Base-by-base conservation (phyloP, 1,140 invertebrate genomes). In the Notospermus geniculatus region DNA sequence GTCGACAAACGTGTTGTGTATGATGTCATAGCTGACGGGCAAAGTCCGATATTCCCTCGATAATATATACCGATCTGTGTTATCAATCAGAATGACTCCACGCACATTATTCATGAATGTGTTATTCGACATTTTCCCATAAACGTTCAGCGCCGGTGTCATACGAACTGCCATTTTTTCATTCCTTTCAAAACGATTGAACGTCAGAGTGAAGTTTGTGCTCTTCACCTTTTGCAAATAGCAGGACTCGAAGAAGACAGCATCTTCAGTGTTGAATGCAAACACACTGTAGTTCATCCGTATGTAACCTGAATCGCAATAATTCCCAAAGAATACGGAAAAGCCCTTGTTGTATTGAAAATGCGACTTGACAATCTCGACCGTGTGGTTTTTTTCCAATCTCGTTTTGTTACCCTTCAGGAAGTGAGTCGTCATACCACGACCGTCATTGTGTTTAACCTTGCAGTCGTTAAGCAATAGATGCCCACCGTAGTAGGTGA, bases 401-500 rank as follows among this genome's bases (percentile, higher is more conserved):
- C 77, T 60, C 19, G 77, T 73, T 17, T 68, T 68, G 58, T 77
- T 78, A 4, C 75, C 57, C 22, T 58, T 55, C 15, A 72, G 41
- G 54, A 75, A 77, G 46, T 77, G 74, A 13, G 73, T 73, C 22
- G 74, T 75, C 9, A 75, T 57, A 27, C 79, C 79, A 53, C 77
- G 75, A 22, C 77, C 79, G 22, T 73, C 59, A 55, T 79, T 81
- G 1, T 62, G 30, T 32, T 69, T 64, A 87, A 95, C 63, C 84
- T 89, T 46, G 29, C 88, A 90, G 71, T 87, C 83, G 13, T 94
- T 95, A 39, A 98, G 85, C 71, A 98, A 94, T 56, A 91, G 85
- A 63, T 88, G 89, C 2, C 95, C 95, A 0, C 95, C 94, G 1
- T 91, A 89, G 60, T 92, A 91, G 0, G 93, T 95, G 2, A 97